Conservation (phyloP, 2,888 invertebrate genomes). For the Temnothorax rugatulus region DNA sequence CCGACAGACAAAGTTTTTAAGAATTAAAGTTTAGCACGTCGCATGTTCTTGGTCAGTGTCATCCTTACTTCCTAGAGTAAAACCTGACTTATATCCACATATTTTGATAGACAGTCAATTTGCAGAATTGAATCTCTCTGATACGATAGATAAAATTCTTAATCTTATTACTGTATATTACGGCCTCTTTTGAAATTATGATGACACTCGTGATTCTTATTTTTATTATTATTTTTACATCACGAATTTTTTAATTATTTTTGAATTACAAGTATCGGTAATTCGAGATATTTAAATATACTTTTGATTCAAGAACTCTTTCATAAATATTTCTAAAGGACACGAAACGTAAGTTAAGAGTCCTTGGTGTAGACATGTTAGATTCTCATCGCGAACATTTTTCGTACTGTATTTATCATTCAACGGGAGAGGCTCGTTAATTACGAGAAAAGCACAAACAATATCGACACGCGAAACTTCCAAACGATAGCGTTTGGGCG, state of each 20-base stretch:
- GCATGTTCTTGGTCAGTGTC: constrained; percentile 83
- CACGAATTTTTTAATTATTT: constrained; percentile 5
- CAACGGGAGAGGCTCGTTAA: constrained; percentile 29
- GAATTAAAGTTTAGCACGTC: constrained; percentile 81
- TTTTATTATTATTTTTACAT: constrained; percentile 15
- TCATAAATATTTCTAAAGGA: neutral
- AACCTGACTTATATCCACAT: constrained; percentile 71
- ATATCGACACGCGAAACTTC: neutral
- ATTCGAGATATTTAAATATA: neutral
- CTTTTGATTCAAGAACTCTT: constrained; percentile 7
- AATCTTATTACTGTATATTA: neutral
- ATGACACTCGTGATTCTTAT: constrained; percentile 2
- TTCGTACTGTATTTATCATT: constrained; percentile 28
- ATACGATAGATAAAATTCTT: neutral
- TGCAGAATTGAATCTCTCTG: constrained; percentile 33
- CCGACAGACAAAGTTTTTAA: constrained; percentile 70
- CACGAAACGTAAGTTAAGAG: constrained; percentile 15
- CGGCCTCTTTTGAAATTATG: neutral
- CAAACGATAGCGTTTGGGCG: constrained; percentile 1
- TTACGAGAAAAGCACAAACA: constrained; percentile 21
- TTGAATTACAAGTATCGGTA: neutral
- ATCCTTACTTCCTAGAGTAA: constrained; percentile 70
- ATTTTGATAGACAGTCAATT: constrained; percentile 76
- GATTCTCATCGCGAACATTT: constrained; percentile 33
- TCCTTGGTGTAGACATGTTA: constrained; percentile 3